A percentile compares a stretch with the other conserved stretches of the same genome.
Evolutionary conservation across 2,888 invertebrate genomes (phyloP).

Genomic region (Lottia gigantea): DNA sequence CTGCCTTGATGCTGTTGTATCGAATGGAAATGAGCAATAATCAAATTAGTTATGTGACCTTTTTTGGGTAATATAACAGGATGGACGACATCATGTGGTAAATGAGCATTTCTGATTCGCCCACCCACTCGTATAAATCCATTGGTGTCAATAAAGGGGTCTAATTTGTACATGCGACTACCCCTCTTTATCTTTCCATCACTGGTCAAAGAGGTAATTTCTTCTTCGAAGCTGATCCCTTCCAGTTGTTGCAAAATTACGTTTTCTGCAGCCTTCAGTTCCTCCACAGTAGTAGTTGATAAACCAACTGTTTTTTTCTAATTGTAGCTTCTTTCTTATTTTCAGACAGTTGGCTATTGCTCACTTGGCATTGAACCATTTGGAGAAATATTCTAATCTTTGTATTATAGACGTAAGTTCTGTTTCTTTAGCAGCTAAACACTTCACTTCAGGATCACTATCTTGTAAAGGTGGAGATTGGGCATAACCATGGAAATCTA

Average conservation of each 20-base stretch:
- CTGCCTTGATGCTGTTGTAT: conserved; percentile 10
- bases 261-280: neutral
- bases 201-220: neutral
- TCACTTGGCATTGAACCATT: neutral
- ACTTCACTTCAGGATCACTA: conserved; percentile 27
- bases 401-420: conserved; percentile 10
- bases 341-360: neutral
- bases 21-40: neutral
- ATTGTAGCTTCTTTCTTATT: neutral
- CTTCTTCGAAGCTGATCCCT: neutral
- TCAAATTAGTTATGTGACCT: conserved; percentile 18
- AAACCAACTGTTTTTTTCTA: neutral
- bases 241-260: neutral
- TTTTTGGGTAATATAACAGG: conserved; percentile 26
- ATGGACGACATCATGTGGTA: conserved; percentile 23
- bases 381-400: neutral
- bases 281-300: neutral
- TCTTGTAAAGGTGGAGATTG: neutral
- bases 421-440: conserved; percentile 7
- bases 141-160: conserved; percentile 13
- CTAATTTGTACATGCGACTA: conserved; percentile 1
- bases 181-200: neutral
- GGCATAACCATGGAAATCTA: too few relatives aligned
- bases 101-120: conserved; percentile 18
- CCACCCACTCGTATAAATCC: conserved; percentile 31